Evolutionary conservation across 2,888 invertebrate species (phyloP), one percentile per base, ranked within the genome.

Genomic region (Parelbella ahira): DNA sequence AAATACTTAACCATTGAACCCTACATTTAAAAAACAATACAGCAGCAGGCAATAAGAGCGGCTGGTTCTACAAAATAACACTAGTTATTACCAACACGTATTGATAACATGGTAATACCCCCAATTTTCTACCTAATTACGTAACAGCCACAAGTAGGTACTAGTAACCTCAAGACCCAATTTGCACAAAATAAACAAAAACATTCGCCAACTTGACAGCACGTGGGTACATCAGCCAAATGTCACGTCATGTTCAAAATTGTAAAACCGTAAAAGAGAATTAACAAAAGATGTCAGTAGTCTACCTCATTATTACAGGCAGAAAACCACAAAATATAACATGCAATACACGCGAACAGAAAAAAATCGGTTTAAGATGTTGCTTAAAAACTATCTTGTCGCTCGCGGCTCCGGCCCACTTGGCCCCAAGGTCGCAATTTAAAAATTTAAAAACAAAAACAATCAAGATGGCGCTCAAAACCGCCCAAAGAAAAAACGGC

Each of bases 381-480:
- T 47, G 50, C 45, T 51, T 57, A 54, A 46, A 19, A 19, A 10
- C 60, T 66, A 47, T 58, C 47, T 68, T 44, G 25, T 29, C 32
- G 42, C 71, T 65, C 47, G 56, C 50, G 65, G 68, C 60, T 53
- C 51, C 53, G 51, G 53, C 55, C 60, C 78, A 76, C 70, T 80
- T 80, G 79, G 66, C 36, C 36, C 28, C 75, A 80, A 81, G 81
- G 83, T 54, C 73, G 57, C 46, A 48, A 56, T 56, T 68, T 63
- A 51, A 52, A 60, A 59, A 63, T 59, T 54, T 57, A 61, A 66
- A 58, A 58, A 59, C 2, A 15, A 15, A 59, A 58, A 52, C 57
- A 65, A 63, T 59, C 50, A 68, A 70, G 42, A 72, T 69, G 68
- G 68, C 64, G 51, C 44, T 34, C 42, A 34, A 42, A 42, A 34